A percentile compares a stretch with the other conserved stretches of the same genome.
These are phyloP conservation scores for Drosophila subobscura DNA, from an alignment of 1,140 invertebrate genomes.

Conservation along the genomic window DNA sequence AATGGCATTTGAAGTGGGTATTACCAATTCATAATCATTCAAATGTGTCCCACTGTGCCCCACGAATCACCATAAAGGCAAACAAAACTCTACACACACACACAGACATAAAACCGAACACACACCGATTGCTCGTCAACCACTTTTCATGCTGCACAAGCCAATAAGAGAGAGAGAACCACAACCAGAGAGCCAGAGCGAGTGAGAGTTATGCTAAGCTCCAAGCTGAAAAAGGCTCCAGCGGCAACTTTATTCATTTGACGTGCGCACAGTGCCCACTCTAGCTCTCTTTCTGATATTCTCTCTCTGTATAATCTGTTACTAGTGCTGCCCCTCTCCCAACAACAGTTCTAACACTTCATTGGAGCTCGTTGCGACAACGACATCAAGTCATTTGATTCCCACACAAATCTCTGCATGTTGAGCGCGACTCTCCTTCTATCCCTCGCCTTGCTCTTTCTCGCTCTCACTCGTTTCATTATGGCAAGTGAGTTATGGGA, in stretches of 20 bases:
- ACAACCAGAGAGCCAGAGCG: conserved; percentile 25
- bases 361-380: conserved; percentile 71
- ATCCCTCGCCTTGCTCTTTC: conserved; percentile 7
- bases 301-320: conserved; percentile 30
- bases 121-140: conserved; percentile 46
- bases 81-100: conserved; percentile 51
- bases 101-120: conserved; percentile 28
- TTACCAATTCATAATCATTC: conserved; percentile 10
- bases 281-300: conserved; percentile 15
- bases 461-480: conserved; percentile 43
- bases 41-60: conserved; percentile 56
- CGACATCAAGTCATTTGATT: conserved; percentile 75
- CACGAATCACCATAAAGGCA: conserved; percentile 67
- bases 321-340: conserved; percentile 27
- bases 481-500: conserved; percentile 74
- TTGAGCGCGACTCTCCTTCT: conserved; percentile 38
- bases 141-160: conserved; percentile 72
- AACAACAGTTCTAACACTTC: conserved; percentile 72
- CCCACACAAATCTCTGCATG: conserved; percentile 77
- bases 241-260: conserved; percentile 60
- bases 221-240: conserved; percentile 56
- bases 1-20: neutral
- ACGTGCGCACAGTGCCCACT: conserved; percentile 51
- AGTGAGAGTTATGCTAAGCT: conserved; percentile 28
- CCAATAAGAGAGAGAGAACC: conserved; percentile 60